Percentiles rank a stretch among this genome's conserved stretches.
phyloP scores from a whole-genome alignment of 1,140 invertebrate genomes.

The Ceratosolen solmsi region DNA sequence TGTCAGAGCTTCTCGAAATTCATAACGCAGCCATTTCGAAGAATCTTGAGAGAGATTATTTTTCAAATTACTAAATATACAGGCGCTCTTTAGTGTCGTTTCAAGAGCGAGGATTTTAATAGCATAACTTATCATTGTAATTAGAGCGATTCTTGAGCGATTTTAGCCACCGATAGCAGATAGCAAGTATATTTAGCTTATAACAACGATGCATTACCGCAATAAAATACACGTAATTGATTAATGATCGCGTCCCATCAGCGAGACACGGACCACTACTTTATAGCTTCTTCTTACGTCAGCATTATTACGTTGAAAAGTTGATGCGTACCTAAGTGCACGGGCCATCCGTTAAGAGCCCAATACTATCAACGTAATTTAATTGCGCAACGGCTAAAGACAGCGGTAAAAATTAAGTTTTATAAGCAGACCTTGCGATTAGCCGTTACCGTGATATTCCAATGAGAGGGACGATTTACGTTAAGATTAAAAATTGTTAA shows the following conservation, averaged over 20 bases:
- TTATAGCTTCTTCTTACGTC: too few species aligned
- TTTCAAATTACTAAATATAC: not conserved
- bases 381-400: too few species aligned
- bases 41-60: not conserved
- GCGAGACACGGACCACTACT: not conserved
- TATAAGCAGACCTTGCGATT: too few species aligned
- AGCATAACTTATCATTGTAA: not conserved
- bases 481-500: too few species aligned
- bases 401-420: too few species aligned
- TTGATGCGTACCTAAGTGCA: too few species aligned
- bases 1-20: not conserved
- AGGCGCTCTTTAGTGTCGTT: too few species aligned
- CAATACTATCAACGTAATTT: not conserved
- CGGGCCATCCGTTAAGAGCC: not conserved
- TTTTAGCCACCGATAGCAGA: not conserved
- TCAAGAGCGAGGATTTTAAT: too few species aligned
- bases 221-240: not conserved
- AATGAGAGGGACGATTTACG: too few species aligned
- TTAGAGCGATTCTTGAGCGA: not conserved
- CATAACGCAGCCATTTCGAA: too few species aligned
- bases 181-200: slow-evolving; percentile 8
- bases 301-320: too few species aligned
- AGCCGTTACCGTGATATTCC: too few species aligned
- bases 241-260: not conserved
- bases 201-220: not conserved